Evolutionary conservation across 2,888 invertebrate genomes (phyloP), one percentile per base, ranked within the genome.

Genomic region (Arctia plantaginis): DNA sequence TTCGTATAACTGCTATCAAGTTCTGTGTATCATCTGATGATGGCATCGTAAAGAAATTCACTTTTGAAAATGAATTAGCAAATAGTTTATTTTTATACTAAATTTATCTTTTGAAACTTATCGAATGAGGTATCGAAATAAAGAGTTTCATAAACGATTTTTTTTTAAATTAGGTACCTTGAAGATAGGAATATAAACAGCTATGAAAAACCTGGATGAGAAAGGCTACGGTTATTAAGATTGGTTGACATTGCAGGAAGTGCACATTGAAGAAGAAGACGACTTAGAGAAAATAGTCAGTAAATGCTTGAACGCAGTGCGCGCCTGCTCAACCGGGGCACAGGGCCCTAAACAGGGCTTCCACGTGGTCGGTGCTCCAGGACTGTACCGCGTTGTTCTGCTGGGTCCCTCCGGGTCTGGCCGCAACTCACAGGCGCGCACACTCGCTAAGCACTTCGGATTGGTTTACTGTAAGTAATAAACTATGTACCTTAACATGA

Each of bases 351-450:
- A 81, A 71, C 93, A 92, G 75, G 94, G 92, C 1, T 73, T 85
- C 73, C 89, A 92, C 79, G 92, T 87, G 73, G 77, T 88, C 1
- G 95, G 95, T 1, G 96, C 96, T 0, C 97, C 97, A 0, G 94
- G 94, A 47, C 90, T 94, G 51, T 97, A 97, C 81, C 94, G 97
- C 62, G 95, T 97, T 73, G 87, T 96, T 59, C 87, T 97, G 1
- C 86, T 97, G 2, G 97, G 97, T 8, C 96, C 96, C 0, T 90
- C 96, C 67, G 97, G 97, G 74, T 96, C 96, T 27, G 97, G 97
- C 3, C 91, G 96, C 51, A 93, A 93, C 76, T 96, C 96, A 2
- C 96, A 97, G 79, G 97, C 96, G 0, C 85, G 85, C 20, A 81
- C 94, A 15, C 88, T 97, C 23, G 92, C 96, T 0, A 92, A 96